phyloP scores from a whole-genome alignment of 1,140 invertebrate species.

The Pectinophora gossypiella region DNA sequence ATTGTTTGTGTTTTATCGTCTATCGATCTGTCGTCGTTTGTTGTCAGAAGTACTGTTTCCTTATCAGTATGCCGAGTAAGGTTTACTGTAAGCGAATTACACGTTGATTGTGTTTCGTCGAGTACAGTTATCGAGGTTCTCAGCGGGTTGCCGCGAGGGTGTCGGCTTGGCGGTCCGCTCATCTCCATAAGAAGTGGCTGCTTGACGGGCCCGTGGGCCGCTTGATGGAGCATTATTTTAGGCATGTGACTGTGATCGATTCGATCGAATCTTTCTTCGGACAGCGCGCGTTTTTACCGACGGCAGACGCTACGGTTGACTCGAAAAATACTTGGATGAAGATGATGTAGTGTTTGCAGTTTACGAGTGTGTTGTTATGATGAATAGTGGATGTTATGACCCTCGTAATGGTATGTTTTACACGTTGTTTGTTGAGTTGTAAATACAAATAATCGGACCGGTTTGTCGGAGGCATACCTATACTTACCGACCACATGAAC shows the following conservation, averaged over 20 bases:
- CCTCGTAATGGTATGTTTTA: constrained; percentile 32
- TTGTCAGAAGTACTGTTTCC: background rate
- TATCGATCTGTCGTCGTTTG: background rate
- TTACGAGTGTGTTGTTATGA: constrained; percentile 38
- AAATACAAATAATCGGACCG: too few species aligned
- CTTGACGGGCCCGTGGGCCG: constrained; percentile 28
- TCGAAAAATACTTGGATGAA: constrained; percentile 30
- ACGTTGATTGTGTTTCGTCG: constrained; percentile 37
- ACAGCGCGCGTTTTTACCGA: constrained; percentile 46
- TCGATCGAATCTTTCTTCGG: constrained; percentile 58
- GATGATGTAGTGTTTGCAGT: constrained; percentile 43
- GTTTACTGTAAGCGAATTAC: constrained; percentile 20
- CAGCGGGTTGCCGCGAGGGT: constrained; percentile 41
- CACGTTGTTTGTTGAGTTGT: constrained; percentile 18
- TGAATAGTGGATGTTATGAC: constrained; percentile 40
- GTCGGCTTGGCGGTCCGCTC: constrained; percentile 33
- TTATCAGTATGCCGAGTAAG: background rate
- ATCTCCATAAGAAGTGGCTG: constrained; percentile 41
- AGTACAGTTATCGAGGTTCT: constrained; percentile 22
- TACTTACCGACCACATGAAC: too few species aligned
- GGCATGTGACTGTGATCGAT: constrained; percentile 70
- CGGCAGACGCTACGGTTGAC: constrained; percentile 6
- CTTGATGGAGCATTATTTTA: constrained; percentile 65
- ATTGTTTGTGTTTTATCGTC: background rate
- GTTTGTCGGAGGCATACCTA: too few species aligned